Base-by-base conservation (phyloP, 2,113 vertebrate genomes). In the Thymallus thymallus region DNA sequence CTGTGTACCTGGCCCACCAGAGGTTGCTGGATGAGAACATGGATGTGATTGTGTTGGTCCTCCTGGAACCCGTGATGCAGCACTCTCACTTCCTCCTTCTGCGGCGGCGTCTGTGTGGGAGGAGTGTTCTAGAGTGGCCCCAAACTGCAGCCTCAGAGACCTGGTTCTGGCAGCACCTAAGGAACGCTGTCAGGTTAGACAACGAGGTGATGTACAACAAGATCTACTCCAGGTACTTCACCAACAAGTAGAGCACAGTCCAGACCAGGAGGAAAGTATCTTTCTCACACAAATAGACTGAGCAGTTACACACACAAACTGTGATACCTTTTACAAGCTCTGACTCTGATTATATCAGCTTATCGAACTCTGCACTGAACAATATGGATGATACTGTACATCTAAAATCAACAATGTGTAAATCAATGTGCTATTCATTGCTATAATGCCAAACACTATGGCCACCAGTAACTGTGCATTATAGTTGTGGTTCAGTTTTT, bases 61-160 rank as follows among this genome's bases (percentile, higher is more conserved):
- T 96, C 64, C 88, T 96, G 74, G 94, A 96, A 79, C 94, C 94
- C 0, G 94, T 95, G 55, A 69, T 96, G 71, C 94, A 94, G 69
- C 69, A 94, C 29, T 96, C 94, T 0, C 92, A 94, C 82, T 95
- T 95, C 75, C 68, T 96, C 71, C 88, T 91, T 1, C 88, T 96
- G 62, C 85, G 94, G 45, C 90, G 73, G 72, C 88, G 93, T 20
- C 81, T 96, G 66, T 95, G 94, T 26, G 88, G 84, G 35, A 86
- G 88, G 26, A 95, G 94, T 24, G 88, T 97, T 7, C 81, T 97
- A 9, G 91, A 93, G 65, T 97, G 95, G 95, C 95, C 94, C 0
- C 89, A 82, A 62, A 94, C 93, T 5, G 85, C 94, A 3, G 91
- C 92, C 0, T 91, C 93, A 0, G 87, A 94, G 60, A 80, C 83